Conservation (phyloP, 2,888 invertebrate species). For the Chalcis sispes region DNA sequence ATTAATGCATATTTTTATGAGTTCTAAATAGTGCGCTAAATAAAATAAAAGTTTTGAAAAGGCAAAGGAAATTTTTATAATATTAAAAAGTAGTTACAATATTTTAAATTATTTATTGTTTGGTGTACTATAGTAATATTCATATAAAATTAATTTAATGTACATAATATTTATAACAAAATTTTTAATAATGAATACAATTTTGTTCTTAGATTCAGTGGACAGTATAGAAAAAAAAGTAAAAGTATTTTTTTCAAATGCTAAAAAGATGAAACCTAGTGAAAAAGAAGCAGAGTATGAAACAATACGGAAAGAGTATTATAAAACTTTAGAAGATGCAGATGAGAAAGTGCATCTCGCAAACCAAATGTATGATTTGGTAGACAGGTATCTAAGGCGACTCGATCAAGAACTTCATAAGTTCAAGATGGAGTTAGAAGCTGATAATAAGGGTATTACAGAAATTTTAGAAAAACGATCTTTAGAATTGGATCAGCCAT, state of each 20-base stretch:
- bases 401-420: slow-evolving; percentile 95
- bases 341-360: slow-evolving; percentile 97
- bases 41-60: too few species aligned
- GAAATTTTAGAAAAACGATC: slow-evolving; percentile 96
- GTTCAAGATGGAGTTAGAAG: slow-evolving; percentile 99
- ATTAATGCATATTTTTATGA: too few species aligned
- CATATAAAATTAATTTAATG: slow-evolving; percentile 3
- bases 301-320: slow-evolving; percentile 90
- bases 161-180: background rate
- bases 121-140: too few species aligned
- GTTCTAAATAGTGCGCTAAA: too few species aligned
- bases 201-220: slow-evolving; percentile 84
- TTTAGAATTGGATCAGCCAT: slow-evolving; percentile 88
- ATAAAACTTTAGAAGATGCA: slow-evolving; percentile 94
- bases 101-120: too few species aligned
- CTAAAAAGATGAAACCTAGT: slow-evolving; percentile 85
- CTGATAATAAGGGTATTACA: slow-evolving; percentile 98
- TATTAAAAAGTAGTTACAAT: too few species aligned
- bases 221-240: slow-evolving; percentile 95
- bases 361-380: slow-evolving; percentile 95
- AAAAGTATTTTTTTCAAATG: slow-evolving; percentile 90
- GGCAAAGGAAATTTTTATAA: too few species aligned
- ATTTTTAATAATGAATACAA: background rate
- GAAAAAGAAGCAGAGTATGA: slow-evolving; percentile 90
- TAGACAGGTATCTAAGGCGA: slow-evolving; percentile 93